Percentiles rank a stretch among this genome's conserved stretches.
Conservation (phyloP, 1,140 invertebrate species). For the Epicauta chinensis region DNA sequence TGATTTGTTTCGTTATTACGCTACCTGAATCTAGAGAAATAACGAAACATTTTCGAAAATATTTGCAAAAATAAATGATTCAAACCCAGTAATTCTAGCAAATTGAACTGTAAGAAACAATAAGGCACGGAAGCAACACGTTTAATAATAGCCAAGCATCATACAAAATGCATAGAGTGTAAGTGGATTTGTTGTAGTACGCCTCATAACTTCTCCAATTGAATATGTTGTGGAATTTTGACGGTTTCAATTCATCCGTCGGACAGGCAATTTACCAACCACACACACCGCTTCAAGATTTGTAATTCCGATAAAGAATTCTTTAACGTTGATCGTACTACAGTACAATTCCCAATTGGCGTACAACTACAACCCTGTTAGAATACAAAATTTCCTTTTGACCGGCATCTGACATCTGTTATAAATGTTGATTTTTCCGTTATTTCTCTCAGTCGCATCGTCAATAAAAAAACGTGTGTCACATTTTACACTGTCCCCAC, state of each 20-base stretch:
- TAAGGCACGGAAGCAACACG: too few species aligned
- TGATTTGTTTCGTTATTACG: slow-evolving; percentile 20
- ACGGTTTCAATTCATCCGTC: too few species aligned
- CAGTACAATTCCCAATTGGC: slow-evolving; percentile 14
- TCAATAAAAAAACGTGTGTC: slow-evolving; percentile 19
- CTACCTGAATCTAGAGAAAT: neutral
- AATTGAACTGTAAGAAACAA: too few species aligned
- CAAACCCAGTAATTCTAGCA: too few species aligned
- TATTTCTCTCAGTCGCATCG: too few species aligned
- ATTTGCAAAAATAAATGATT: too few species aligned
- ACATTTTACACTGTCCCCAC: slow-evolving; percentile 26
- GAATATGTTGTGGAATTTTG: too few species aligned
- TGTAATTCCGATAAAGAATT: slow-evolving; percentile 36
- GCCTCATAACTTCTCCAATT: slow-evolving; percentile 1
- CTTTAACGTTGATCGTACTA: slow-evolving; percentile 11
- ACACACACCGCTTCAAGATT: slow-evolving; percentile 17
- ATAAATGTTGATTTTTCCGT: slow-evolving; percentile 33
- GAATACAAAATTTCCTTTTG: slow-evolving; percentile 33
- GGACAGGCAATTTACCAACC: too few species aligned
- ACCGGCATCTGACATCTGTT: slow-evolving; percentile 34
- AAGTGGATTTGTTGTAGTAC: slow-evolving; percentile 25
- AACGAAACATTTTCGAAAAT: too few species aligned
- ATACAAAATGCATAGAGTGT: slow-evolving; percentile 31
- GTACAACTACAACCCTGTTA: slow-evolving; percentile 9
- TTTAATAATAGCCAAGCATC: slow-evolving; percentile 1